Evolutionary conservation across 2,888 invertebrate species (phyloP), one percentile per base, ranked within the genome.

Genomic region (Drosophila colorata): DNA sequence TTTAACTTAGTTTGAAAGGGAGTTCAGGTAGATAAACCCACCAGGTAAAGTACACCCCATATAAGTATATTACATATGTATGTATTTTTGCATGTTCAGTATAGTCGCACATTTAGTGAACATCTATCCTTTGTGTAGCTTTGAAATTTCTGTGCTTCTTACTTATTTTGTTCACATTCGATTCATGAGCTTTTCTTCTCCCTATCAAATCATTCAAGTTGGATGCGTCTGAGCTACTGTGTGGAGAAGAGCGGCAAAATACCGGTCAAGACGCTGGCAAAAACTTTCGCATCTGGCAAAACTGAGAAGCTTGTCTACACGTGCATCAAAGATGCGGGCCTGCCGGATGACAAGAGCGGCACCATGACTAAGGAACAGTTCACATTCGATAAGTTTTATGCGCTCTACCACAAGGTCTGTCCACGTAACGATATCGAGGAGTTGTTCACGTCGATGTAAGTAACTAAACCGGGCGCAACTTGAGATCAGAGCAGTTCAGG

Each of bases 261-360:
- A 61, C 99, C 99, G 2, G 98, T 99, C 2, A 97, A 98, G 93
- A 97, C 98, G 51, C 96, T 99, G 35, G 98, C 98, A 58, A 94
- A 98, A 91, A 99, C 99, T 63, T 99, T 99, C 93, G 99, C 99
- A 2, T 99, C 99, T n/a, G 99, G 99, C 49, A 98, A 98, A 93
- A 98, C 99, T 4, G 99, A 99, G 93, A 99, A 98, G 93, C 94
- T 99, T 91, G 98, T 99, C 35, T 99, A 99, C 93, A 98, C 99
- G 91, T 98, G 98, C 92, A 94, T 99, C 75, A 95, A 96, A 56
- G 99, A 99, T 90, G 94, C 99, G 72, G 98, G 96, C 23, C 94
- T 99, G 74, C 98, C 99, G 0, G 96, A 97, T 69, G 98, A 97
- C 64, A 98, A 98, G 95, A 97, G 97, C 91, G 99, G 98, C 90